These are phyloP conservation scores for Rhineura floridana DNA, from an alignment of 2,113 vertebrate genomes.

Conservation along the genomic window DNA sequence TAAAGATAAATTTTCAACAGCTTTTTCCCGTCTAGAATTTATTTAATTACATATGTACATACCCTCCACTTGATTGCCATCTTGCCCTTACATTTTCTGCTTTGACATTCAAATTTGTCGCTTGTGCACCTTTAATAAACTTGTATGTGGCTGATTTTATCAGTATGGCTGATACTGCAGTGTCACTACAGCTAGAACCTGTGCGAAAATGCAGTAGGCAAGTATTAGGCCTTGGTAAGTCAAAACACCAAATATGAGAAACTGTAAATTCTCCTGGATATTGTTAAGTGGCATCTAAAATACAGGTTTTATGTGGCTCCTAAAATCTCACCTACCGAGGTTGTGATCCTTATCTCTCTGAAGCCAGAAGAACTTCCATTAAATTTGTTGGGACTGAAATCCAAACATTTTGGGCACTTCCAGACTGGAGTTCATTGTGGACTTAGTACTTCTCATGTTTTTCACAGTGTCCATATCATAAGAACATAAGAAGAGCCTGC, in stretches of 20 bases:
- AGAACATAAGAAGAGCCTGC: too few relatives aligned
- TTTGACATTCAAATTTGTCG: not conserved
- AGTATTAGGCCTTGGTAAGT: not conserved
- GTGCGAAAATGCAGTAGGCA: not conserved
- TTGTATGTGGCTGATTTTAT: not conserved
- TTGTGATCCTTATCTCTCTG: not conserved
- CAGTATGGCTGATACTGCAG: not conserved
- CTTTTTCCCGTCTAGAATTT: not conserved
- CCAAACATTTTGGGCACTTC: too few relatives aligned
- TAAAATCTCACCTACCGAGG: too few relatives aligned
- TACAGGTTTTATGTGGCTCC: too few relatives aligned
- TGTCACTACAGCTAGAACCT: not conserved
- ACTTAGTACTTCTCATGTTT: too few relatives aligned
- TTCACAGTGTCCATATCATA: too few relatives aligned
- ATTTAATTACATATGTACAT: not conserved
- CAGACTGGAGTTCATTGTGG: too few relatives aligned
- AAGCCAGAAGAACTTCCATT: not conserved
- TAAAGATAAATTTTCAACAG: constrained; percentile 43
- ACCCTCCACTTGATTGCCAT: not conserved
- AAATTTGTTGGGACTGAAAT: not conserved
- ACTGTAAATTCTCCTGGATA: not conserved
- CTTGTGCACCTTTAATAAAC: not conserved
- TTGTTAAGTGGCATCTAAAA: too few relatives aligned
- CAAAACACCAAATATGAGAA: not conserved
- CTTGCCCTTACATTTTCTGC: not conserved